A percentile compares a stretch with the other conserved stretches of the same genome.
Evolutionary conservation across 2,113 vertebrate species (phyloP).

Genomic region (Chamaea fasciata): DNA sequence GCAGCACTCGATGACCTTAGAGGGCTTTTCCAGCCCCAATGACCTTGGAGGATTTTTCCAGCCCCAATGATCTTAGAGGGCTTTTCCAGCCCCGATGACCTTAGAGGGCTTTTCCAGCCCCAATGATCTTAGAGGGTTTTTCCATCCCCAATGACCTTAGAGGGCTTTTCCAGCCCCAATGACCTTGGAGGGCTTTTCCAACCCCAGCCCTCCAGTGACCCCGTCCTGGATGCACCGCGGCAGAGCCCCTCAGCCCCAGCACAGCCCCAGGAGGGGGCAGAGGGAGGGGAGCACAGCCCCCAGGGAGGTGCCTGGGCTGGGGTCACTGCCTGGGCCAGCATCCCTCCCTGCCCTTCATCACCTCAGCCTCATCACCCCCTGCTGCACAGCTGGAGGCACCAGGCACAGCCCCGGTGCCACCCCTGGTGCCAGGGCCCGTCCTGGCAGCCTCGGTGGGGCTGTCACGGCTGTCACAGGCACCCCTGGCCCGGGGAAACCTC

Average conservation of each 20-base stretch:
- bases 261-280: accelerated
- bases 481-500: accelerated
- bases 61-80: no score
- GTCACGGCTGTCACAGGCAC: neutral
- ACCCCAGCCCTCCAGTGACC: accelerated
- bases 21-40: neutral
- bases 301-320: accelerated
- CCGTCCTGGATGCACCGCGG: accelerated
- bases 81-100: no score
- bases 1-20: accelerated
- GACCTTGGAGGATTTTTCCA: no score
- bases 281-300: no score
- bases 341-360: accelerated
- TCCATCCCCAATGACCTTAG: no score
- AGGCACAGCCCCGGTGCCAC: accelerated
- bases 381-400: accelerated
- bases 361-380: no score
- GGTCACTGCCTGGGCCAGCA: neutral
- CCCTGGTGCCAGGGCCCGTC: accelerated
- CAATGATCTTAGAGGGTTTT: no score
- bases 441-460: neutral
- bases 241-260: neutral
- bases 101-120: no score
- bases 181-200: neutral
- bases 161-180: no score